phyloP scores from a whole-genome alignment of 2,797 vertebrate species.

The Sebastes hubbsi region DNA sequence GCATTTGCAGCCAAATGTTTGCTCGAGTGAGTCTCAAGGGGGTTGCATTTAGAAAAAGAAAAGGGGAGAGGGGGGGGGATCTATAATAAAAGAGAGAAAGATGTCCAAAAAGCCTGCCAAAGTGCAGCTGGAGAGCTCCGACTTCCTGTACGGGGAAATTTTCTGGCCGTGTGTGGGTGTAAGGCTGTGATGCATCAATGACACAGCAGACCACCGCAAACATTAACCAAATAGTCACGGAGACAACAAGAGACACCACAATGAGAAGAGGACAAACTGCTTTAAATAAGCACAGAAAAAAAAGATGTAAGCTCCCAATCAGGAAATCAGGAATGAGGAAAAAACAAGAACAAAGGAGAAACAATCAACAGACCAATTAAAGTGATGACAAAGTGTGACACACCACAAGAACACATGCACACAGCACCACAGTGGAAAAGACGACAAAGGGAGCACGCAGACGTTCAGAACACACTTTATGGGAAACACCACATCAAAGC shows the following conservation, averaged over 20 bases:
- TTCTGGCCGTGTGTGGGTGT: conserved; percentile 76
- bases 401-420: conserved; percentile 36
- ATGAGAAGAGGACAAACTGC: conserved; percentile 17
- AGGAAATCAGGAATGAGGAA: background rate
- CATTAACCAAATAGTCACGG: conserved; percentile 47
- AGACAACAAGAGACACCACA: conserved; percentile 33
- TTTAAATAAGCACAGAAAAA: conserved; percentile 35
- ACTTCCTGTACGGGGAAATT: conserved; percentile 76
- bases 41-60: conserved; percentile 37
- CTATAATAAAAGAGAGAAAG: conserved; percentile 63
- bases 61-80: conserved; percentile 20
- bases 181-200: conserved; percentile 64
- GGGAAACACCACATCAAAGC: conserved; percentile 61
- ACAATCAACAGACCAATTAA: conserved; percentile 24
- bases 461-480: conserved; percentile 57
- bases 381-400: conserved; percentile 56
- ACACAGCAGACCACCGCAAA: conserved; percentile 59
- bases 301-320: conserved; percentile 17
- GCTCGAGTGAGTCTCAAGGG: conserved; percentile 42
- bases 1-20: conserved; percentile 58
- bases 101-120: conserved; percentile 50
- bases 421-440: conserved; percentile 41
- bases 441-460: conserved; percentile 31
- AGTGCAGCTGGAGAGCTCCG: conserved; percentile 74
- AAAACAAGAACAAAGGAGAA: conserved; percentile 11